phyloP scores from a whole-genome alignment of 1,140 invertebrate genomes.

The Charaxes varanes region DNA sequence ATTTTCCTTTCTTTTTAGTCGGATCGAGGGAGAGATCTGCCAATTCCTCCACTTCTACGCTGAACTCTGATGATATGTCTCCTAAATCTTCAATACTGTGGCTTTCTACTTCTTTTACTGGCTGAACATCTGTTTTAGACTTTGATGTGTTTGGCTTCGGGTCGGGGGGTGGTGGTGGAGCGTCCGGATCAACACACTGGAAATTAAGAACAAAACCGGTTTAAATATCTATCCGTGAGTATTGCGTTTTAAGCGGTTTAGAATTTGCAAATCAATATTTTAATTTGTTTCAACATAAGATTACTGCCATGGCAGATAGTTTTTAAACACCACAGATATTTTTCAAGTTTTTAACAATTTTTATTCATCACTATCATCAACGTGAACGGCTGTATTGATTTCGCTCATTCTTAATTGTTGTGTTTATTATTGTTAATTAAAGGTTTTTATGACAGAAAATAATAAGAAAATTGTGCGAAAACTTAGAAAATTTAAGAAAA shows the following conservation, averaged over 20 bases:
- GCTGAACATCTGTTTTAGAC: slow-evolving; percentile 41
- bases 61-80: slow-evolving; percentile 68
- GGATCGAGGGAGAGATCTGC: slow-evolving; percentile 40
- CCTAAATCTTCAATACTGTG: slow-evolving; percentile 64
- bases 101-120: slow-evolving; percentile 42
- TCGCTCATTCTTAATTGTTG: too few relatives aligned
- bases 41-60: slow-evolving; percentile 62
- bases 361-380: too few relatives aligned
- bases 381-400: too few relatives aligned
- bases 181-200: slow-evolving; percentile 63
- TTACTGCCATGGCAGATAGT: too few relatives aligned
- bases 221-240: slow-evolving; percentile 1
- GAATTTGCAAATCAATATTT: background rate
- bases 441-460: too few relatives aligned
- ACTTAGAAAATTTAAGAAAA: too few relatives aligned
- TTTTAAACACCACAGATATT: too few relatives aligned
- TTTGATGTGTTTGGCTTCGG: slow-evolving; percentile 61
- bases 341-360: too few relatives aligned
- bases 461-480: too few relatives aligned
- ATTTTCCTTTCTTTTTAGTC: slow-evolving; percentile 55
- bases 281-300: too few relatives aligned
- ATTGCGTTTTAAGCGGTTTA: background rate
- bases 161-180: slow-evolving; percentile 43
- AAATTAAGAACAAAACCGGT: slow-evolving; percentile 16
- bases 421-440: too few relatives aligned